Percentiles rank a stretch among this genome's conserved stretches.
Evolutionary conservation across 2,113 vertebrate genomes (phyloP).

Genomic region (Pterocles gutturalis): DNA sequence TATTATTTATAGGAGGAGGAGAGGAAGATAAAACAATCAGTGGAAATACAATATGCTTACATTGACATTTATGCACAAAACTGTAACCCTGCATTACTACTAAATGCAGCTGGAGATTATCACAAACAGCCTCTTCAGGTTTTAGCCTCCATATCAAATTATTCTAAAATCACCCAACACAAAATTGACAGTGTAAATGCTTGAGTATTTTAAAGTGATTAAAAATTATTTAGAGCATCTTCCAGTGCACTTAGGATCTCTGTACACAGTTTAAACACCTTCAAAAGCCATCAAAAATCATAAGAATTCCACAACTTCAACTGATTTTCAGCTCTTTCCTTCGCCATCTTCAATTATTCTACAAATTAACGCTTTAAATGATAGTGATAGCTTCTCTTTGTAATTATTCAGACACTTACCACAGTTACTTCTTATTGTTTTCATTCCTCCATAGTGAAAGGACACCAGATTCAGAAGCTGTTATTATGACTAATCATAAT

Average conservation of each 20-base stretch:
- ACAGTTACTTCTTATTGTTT: neutral
- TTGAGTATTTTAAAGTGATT: neutral
- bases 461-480: neutral
- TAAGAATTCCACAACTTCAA: neutral
- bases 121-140: neutral
- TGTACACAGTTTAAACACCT: neutral
- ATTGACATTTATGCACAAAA: neutral
- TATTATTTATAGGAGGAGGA: neutral
- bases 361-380: neutral
- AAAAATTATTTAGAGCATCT: slow-evolving; percentile 9
- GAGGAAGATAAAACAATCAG: neutral
- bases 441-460: neutral
- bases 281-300: neutral
- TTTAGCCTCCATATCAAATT: neutral
- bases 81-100: neutral
- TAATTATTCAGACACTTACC: neutral
- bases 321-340: neutral
- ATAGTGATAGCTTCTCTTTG: neutral
- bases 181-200: slow-evolving; percentile 5
- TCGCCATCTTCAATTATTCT: neutral
- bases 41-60: neutral
- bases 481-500: neutral
- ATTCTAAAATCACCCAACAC: neutral
- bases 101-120: neutral
- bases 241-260: neutral